Evolutionary conservation across 1,140 invertebrate species (phyloP).

Genomic region (Ceratitis capitata): DNA sequence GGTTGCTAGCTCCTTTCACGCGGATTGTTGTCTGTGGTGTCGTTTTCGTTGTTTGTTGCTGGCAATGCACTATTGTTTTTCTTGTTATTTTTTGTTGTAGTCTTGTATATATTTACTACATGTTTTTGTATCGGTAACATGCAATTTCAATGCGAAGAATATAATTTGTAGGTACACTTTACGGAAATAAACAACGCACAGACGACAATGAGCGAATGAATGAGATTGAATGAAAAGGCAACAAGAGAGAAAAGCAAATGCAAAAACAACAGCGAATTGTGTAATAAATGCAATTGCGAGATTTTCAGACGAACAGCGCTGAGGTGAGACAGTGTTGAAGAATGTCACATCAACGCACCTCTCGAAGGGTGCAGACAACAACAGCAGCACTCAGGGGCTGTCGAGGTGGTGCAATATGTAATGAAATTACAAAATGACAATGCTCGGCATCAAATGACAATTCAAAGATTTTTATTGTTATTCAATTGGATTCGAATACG

Average conservation of each 20-base stretch:
- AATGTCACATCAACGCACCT: neutral
- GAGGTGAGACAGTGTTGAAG: neutral
- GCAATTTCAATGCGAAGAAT: neutral
- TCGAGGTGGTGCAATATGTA: neutral
- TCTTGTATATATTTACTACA: too few relatives aligned
- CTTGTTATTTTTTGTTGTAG: too few relatives aligned
- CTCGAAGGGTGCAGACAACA: neutral
- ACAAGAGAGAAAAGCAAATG: too few relatives aligned
- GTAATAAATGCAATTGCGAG: neutral
- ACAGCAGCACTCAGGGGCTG: neutral
- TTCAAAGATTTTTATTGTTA: constrained; percentile 55
- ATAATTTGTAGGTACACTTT: constrained; percentile 62
- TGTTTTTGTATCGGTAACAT: constrained; percentile 20
- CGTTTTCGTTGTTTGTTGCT: constrained; percentile 9
- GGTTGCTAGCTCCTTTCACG: neutral
- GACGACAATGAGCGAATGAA: neutral
- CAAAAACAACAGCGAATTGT: neutral
- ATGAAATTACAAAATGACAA: constrained; percentile 35
- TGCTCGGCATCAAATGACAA: constrained; percentile 25
- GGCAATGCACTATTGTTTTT: neutral
- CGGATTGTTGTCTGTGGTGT: constrained; percentile 27
- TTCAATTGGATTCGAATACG: constrained; percentile 62
- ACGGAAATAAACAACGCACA: constrained; percentile 24
- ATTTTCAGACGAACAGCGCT: too few relatives aligned
- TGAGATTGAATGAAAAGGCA: too few relatives aligned